Conservation (phyloP, 2,113 vertebrate genomes). For the Parotia lawesii region DNA sequence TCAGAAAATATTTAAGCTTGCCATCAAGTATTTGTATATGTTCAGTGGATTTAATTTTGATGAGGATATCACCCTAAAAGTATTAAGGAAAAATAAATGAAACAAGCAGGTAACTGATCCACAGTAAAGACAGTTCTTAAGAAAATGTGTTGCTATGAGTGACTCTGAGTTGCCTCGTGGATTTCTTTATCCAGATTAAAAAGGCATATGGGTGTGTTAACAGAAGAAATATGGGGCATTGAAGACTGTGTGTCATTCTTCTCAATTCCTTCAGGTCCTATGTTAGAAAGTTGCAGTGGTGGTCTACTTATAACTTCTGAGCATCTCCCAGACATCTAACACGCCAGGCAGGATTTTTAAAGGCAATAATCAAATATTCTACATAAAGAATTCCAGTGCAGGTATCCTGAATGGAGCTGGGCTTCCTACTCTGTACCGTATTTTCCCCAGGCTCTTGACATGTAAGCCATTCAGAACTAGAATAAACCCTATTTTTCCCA, state of each 20-base stretch:
- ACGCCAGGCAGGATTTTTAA: not conserved
- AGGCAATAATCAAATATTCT: not conserved
- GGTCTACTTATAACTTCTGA: not conserved
- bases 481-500: not conserved
- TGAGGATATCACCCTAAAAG: not conserved
- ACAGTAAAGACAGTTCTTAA: not conserved
- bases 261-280: not conserved
- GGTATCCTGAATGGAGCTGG: not conserved
- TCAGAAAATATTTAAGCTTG: not conserved
- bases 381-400: accelerated
- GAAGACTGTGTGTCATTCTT: not conserved
- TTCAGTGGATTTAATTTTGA: not conserved
- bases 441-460: not conserved
- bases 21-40: not conserved
- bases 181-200: not conserved
- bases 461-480: not conserved
- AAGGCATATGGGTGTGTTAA: not conserved
- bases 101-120: not conserved
- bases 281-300: not conserved
- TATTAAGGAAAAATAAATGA: not conserved
- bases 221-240: not conserved
- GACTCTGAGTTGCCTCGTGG: not conserved
- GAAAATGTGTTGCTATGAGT: not conserved
- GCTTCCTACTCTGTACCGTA: accelerated
- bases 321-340: not conserved